Percentiles rank a stretch among this genome's conserved stretches.
Conservation (phyloP, 2,888 invertebrate species). For the Conchocele bisecta region DNA sequence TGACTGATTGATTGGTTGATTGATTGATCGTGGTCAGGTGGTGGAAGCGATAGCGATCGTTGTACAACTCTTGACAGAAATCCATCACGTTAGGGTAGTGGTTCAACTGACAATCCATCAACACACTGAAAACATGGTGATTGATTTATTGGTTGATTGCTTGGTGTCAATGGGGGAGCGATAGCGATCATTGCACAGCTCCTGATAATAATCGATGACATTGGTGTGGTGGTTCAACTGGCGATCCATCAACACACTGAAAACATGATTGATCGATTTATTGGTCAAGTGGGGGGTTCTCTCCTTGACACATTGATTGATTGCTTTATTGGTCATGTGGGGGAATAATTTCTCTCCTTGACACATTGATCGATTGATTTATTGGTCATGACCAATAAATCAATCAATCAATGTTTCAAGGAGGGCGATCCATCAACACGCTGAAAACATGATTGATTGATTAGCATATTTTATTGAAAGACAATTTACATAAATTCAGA, state of each 20-base stretch:
- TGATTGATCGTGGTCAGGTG: too few species aligned
- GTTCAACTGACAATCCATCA: constrained; percentile 72
- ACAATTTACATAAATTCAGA: too few species aligned
- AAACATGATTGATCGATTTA: too few species aligned
- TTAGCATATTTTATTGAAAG: too few species aligned
- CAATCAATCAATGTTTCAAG: constrained; percentile 84
- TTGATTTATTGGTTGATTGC: too few species aligned
- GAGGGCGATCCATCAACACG: constrained; percentile 70
- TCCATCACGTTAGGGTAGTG: constrained; percentile 85
- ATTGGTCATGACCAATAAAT: constrained; percentile 89
- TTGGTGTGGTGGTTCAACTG: constrained; percentile 80
- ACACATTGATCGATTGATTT: constrained; percentile 87
- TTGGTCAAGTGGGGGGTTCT: too few species aligned
- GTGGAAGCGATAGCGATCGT: constrained; percentile 89
- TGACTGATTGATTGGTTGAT: too few species aligned
- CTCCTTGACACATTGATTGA: too few species aligned
- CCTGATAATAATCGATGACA: constrained; percentile 89
- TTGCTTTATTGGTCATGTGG: too few species aligned
- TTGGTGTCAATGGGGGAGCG: too few species aligned
- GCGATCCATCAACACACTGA: constrained; percentile 72
- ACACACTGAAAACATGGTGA: constrained; percentile 67
- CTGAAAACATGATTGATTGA: too few species aligned
- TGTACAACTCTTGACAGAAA: constrained; percentile 90
- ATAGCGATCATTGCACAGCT: constrained; percentile 88
- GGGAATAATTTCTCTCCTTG: constrained; percentile 91